These are phyloP conservation scores for Petrocephalus sullivani DNA, from an alignment of 2,797 vertebrate genomes.

Conservation along the genomic window DNA sequence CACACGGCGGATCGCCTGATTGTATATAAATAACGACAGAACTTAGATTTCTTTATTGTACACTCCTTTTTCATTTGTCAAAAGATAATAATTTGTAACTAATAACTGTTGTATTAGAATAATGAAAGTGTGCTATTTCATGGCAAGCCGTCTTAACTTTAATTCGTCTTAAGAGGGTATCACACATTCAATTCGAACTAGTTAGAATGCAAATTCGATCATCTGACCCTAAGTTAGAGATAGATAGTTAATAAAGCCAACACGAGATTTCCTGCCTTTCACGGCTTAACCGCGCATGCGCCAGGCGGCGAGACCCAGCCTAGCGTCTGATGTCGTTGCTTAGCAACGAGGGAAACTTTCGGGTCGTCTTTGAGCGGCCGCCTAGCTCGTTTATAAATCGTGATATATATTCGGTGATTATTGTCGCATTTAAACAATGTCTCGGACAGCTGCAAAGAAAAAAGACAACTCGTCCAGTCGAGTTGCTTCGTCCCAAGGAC, in stretches of 20 bases:
- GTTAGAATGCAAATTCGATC: not conserved
- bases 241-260: not conserved
- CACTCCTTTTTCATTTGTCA: not conserved
- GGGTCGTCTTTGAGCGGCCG: not conserved
- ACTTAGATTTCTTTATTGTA: not conserved
- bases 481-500: slow-evolving; percentile 46
- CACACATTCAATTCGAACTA: too few species aligned
- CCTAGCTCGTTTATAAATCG: not conserved
- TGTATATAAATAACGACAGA: not conserved
- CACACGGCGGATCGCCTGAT: not conserved
- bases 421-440: slow-evolving; percentile 45
- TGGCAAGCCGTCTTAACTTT: too few species aligned
- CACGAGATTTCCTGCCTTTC: not conserved
- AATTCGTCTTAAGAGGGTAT: too few species aligned
- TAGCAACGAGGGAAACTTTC: slow-evolving; percentile 54
- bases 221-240: not conserved
- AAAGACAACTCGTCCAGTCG: slow-evolving; percentile 52
- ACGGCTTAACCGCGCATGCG: not conserved
- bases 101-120: not conserved
- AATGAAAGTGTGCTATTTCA: not conserved
- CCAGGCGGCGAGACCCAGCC: slow-evolving; percentile 9
- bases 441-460: slow-evolving; percentile 53
- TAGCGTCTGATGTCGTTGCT: slow-evolving; percentile 33
- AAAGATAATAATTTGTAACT: not conserved
- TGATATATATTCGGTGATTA: not conserved